phyloP scores from a whole-genome alignment of 2,797 vertebrate species.

The Sternotherus odoratus region DNA sequence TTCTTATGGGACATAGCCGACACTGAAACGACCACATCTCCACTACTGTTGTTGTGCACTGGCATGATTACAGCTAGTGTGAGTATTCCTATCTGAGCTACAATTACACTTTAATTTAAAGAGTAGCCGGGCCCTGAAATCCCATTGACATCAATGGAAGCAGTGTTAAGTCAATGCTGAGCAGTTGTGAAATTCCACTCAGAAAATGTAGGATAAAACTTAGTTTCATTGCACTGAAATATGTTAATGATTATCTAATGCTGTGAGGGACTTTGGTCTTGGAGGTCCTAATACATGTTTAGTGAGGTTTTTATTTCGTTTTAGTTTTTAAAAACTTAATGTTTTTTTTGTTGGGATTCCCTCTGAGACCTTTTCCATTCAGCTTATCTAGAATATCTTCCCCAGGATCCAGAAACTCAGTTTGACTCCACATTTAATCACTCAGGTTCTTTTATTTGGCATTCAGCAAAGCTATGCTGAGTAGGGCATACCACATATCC shows the following conservation, averaged over 20 bases:
- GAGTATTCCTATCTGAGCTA: background rate
- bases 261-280: background rate
- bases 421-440: background rate
- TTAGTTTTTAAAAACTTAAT: background rate
- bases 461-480: background rate
- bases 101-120: background rate
- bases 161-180: background rate
- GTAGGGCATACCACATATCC: background rate
- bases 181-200: background rate
- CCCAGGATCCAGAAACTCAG: background rate
- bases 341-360: background rate
- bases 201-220: accelerated
- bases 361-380: background rate
- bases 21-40: background rate
- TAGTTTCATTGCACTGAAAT: background rate
- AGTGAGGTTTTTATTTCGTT: background rate
- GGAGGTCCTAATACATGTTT: background rate
- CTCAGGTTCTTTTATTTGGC: background rate
- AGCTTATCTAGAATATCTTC: background rate
- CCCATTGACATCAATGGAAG: background rate
- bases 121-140: background rate
- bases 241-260: background rate
- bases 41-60: background rate
- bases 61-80: background rate
- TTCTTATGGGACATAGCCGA: background rate